Evolutionary conservation across 2,888 invertebrate genomes (phyloP), one percentile per base, ranked within the genome.

Genomic region (Sympetrum striolatum): DNA sequence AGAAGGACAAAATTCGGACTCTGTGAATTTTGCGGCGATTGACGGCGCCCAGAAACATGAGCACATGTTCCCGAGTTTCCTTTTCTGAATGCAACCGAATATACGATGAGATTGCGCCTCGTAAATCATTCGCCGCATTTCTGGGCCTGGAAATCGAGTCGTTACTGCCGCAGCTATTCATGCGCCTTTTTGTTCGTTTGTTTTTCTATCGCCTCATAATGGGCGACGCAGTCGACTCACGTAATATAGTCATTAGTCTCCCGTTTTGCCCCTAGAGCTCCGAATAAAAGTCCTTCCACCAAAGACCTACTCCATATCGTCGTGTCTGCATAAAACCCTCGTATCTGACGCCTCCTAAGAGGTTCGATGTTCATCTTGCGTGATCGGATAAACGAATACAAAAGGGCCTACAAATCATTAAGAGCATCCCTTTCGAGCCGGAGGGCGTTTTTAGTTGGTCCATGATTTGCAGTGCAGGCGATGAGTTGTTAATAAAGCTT

Each of bases 191-290:
- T 64, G 37, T 86, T 86, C 64, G 60, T 64, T 86, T 64, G 35
- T 60, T 86, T 73, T 64, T 37, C 58, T 86, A 60, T 64, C 86
- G 64, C 37, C 37, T 60, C 37, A 86, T 60, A 86, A 86, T 86
- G 64, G 86, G 35, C 37, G 60, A 18, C 31, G 12, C 48, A 22
- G 35, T 58, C 82, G 82, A n/a, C 58, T 86, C 86, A 64, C 86
- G 86, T 86, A 86, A 86, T 86, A 37, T n/a, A 64, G 86, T 60
- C 86, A 86, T 86, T 86, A 60, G 86, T 86, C 58, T 64, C 60
- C 58, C 86, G 60, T 86, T 86, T 22, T 73, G 31, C 25, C 73
- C 73, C 25, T 73, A 3, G 73, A 31, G 31, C 31, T 44, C 44
- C 10, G 44, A 44, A 44, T 44, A 44, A 44, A 44, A 44, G 44